A percentile compares a stretch with the other conserved stretches of the same genome.
These are phyloP conservation scores for Chloropsis cyanopogon DNA, from an alignment of 2,113 vertebrate species.

Conservation along the genomic window DNA sequence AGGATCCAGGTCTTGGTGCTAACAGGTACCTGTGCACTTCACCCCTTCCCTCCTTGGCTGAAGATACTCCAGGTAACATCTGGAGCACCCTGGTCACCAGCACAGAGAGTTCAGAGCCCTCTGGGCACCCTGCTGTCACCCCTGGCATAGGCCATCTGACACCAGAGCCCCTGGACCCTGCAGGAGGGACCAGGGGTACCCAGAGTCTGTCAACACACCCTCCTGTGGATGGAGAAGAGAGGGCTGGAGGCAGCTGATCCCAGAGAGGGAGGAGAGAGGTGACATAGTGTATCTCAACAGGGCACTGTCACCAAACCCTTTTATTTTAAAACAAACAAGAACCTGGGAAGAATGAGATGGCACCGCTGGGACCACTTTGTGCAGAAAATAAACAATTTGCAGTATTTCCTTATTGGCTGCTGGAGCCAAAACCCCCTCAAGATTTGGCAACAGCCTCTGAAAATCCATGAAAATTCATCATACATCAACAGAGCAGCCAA, in stretches of 20 bases:
- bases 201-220: fast-evolving
- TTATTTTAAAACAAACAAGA: background rate
- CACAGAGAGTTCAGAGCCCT: background rate
- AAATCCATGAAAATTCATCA: background rate
- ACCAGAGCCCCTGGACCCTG: background rate
- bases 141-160: background rate
- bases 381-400: background rate
- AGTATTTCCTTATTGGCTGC: background rate
- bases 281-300: background rate
- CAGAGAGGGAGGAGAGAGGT: background rate
- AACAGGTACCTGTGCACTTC: background rate
- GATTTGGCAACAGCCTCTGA: background rate
- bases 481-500: fast-evolving
- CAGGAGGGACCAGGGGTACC: background rate
- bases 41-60: background rate
- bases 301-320: background rate
- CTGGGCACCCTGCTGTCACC: background rate
- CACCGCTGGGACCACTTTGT: background rate
- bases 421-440: background rate
- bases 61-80: background rate
- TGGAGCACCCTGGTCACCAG: background rate
- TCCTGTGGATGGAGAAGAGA: background rate
- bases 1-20: background rate
- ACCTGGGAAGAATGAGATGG: background rate
- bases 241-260: background rate